Percentiles rank a stretch among this genome's conserved stretches.
Evolutionary conservation across 1,140 invertebrate genomes (phyloP).

Genomic region (Kradibia gibbosae): DNA sequence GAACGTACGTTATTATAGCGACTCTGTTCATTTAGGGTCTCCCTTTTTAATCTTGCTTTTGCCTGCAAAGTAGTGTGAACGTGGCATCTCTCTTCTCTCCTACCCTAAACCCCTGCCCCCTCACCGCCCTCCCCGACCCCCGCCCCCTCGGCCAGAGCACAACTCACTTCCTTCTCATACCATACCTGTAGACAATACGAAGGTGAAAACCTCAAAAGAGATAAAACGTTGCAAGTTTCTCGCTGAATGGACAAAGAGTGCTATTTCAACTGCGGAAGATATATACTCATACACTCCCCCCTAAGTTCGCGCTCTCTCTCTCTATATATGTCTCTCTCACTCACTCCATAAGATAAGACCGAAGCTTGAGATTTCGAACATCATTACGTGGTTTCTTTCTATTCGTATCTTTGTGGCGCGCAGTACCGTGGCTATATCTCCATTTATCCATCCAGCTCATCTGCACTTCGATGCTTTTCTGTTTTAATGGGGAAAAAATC

Average conservation of each 20-base stretch:
- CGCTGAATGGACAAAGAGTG: slow-evolving; percentile 62
- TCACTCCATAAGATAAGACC: not conserved
- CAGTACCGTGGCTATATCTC: not conserved
- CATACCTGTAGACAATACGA: slow-evolving; percentile 48
- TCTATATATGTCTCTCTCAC: not conserved
- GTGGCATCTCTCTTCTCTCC: slow-evolving; percentile 35
- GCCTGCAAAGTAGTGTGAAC: slow-evolving; percentile 18
- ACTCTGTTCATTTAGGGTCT: slow-evolving; percentile 32
- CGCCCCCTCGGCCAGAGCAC: not conserved
- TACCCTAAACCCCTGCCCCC: not conserved
- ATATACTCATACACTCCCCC: not conserved
- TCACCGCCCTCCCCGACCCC: not conserved
- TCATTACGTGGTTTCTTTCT: slow-evolving; percentile 34
- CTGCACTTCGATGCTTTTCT: not conserved
- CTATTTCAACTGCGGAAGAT: slow-evolving; percentile 28
- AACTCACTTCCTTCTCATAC: not conserved
- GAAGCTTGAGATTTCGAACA: slow-evolving; percentile 21
- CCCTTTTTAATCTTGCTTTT: slow-evolving; percentile 34
- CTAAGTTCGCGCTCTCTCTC: not conserved
- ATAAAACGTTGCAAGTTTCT: slow-evolving; percentile 59
- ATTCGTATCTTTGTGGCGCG: slow-evolving; percentile 29
- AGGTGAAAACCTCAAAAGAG: slow-evolving; percentile 61
- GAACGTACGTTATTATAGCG: slow-evolving; percentile 29
- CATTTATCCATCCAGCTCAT: slow-evolving; percentile 8
- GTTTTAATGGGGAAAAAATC: slow-evolving; percentile 3